A percentile compares a stretch with the other conserved stretches of the same genome.
phyloP scores from a whole-genome alignment of 2,797 vertebrate species.

The Glyptemys insculpta region DNA sequence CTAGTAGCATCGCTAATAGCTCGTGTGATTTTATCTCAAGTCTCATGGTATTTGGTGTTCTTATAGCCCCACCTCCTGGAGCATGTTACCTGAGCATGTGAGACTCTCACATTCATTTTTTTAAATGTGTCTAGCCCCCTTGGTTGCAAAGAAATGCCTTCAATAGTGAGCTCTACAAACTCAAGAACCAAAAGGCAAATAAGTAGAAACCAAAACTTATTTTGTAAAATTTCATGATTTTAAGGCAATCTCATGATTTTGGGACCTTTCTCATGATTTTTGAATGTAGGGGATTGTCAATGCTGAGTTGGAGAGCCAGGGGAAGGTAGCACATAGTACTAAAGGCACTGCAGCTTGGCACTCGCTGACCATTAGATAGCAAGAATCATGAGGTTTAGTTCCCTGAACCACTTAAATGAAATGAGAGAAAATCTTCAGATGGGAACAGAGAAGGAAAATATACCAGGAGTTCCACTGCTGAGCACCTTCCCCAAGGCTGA shows the following conservation, averaged over 20 bases:
- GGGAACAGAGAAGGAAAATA: not conserved
- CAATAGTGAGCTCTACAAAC: not conserved
- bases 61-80: slow-evolving; percentile 57
- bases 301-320: not conserved
- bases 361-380: not conserved
- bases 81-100: not conserved
- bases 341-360: not conserved
- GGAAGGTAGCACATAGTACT: not conserved
- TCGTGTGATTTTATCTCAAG: slow-evolving; percentile 40
- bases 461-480: not conserved
- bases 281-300: not conserved
- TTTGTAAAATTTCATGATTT: not conserved
- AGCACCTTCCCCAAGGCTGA: not conserved
- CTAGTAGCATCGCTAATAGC: slow-evolving; percentile 42
- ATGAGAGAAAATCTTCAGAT: not conserved
- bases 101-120: not conserved
- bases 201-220: not conserved
- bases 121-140: fast-evolving
- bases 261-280: not conserved
- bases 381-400: not conserved
- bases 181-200: not conserved
- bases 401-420: fast-evolving
- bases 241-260: not conserved
- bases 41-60: slow-evolving; percentile 11
- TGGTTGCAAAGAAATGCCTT: not conserved